Base-by-base conservation (phyloP, 1,140 invertebrate species). In the Bradysia coprophila region DNA sequence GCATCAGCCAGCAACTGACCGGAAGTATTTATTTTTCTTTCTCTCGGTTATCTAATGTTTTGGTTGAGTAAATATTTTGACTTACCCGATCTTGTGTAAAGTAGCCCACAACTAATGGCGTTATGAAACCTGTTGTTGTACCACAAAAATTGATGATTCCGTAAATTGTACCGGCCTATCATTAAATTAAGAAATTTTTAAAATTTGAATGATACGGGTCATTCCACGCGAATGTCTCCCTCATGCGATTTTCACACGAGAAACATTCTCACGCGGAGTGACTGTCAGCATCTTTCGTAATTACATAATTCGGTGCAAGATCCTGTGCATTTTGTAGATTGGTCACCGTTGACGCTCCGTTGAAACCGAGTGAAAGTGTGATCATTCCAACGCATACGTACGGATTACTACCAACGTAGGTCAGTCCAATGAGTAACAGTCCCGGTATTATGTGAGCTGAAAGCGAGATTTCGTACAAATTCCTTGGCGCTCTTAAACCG, bases 291-390 rank as follows among this genome's bases (percentile, higher is more conserved):
- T n/a, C n/a, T n/a, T n/a, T n/a, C n/a, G n/a, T n/a, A n/a, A n/a
- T n/a, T n/a, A n/a, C 82, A 61, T 69, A 80, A 56, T 81, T 84
- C 2, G 64, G 64, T 1, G 83, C 78, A 24, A 89, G 62, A 61
- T 88, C 83, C 60, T 91, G 76, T 45, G 85, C 81, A 55, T 90
- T 90, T 50, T 81, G 76, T 51, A 84, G 68, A 61, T 74, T 89
- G 1, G 84, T 86, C 40, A 84, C 68, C 18, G 82, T 84, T 0
- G 81, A 78, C 32, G 86, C 83, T 0, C 87, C 87, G 46, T 87
- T 86, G 16, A 84, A 71, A 1, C 81, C 76, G 48, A 89, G 67
- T 1, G 84, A 82, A 32, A 80, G 50, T 11, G 79, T 78, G 44
- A 85, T 67, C 48, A 84, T 67, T 2, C 68, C 49, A 1, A 84